Conservation (phyloP, 2,888 invertebrate genomes). For the Nemotelus pantherinus region DNA sequence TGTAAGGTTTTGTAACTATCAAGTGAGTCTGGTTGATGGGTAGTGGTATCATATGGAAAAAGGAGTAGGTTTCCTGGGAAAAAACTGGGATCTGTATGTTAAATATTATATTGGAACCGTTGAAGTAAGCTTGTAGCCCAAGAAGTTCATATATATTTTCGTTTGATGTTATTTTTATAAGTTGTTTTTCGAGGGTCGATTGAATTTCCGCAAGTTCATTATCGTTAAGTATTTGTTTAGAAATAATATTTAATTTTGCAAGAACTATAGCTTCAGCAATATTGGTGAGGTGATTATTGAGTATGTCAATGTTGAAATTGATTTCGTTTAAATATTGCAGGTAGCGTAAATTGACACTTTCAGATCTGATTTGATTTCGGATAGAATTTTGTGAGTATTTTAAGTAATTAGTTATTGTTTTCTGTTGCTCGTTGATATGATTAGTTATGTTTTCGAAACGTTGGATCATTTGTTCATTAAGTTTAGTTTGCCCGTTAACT, state of each 20-base stretch:
- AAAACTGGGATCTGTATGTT: slow-evolving; percentile 32
- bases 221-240: slow-evolving; percentile 42
- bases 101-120: slow-evolving; percentile 32
- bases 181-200: slow-evolving; percentile 16
- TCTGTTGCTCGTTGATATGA: slow-evolving; percentile 40
- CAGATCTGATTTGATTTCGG: background rate
- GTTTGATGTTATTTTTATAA: slow-evolving; percentile 11
- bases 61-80: slow-evolving; percentile 3
- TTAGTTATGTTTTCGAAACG: slow-evolving; percentile 37
- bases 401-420: slow-evolving; percentile 7
- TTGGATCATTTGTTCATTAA: slow-evolving; percentile 39
- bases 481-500: slow-evolving; percentile 4
- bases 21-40: background rate
- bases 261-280: slow-evolving; percentile 41
- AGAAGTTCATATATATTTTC: slow-evolving; percentile 40
- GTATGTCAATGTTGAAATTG: slow-evolving; percentile 33
- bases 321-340: slow-evolving; percentile 34
- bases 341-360: slow-evolving; percentile 3
- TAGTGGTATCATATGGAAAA: slow-evolving; percentile 28
- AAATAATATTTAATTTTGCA: slow-evolving; percentile 44
- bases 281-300: slow-evolving; percentile 25
- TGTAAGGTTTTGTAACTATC: too few species aligned
- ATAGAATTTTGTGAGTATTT: background rate
- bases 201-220: slow-evolving; percentile 26
- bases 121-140: slow-evolving; percentile 13